Base-by-base conservation (phyloP, 2,888 invertebrate species). In the Stenotaenia linearis region DNA sequence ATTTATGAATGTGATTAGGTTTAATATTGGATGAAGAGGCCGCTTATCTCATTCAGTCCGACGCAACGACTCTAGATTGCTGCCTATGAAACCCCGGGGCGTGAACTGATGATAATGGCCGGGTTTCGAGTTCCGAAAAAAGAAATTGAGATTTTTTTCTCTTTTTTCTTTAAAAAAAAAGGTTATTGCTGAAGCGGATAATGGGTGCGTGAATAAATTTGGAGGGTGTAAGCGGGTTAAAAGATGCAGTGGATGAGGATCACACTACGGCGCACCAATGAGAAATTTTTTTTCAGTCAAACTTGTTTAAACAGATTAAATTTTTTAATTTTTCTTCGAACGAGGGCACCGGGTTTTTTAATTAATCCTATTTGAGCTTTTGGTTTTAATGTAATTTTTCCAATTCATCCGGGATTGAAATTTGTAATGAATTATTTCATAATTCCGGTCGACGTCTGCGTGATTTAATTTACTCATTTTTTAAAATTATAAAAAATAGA, bases 1-100 rank as follows among this genome's bases (percentile, higher is more conserved):
- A 69, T 69, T 69, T 69, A 69, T 69, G 69, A 69, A 69, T 69
- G 69, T 28, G 69, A 69, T 69, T 69, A 69, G 69, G 69, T 69
- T 69, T 69, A 69, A 69, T 69, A 69, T 69, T 69, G 69, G 69
- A 69, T 69, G 69, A 69, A 69, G 69, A 69, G 69, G 18, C 12
- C 25, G 69, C 69, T 69, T 69, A 69, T 69, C 69, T 69, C 69
- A 69, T 69, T 69, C 25, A 69, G 28, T 28, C 12, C 69, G 69
- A 69, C 69, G 25, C 69, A 69, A 69, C 69, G 69, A 28, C 69
- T 15, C 69, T 15, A 69, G 69, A 69, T 69, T 69, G 69, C 69
- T 69, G 69, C 69, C 7, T 28, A 25, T n/a, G 69, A 69, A 69
- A 69, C 69, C 69, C 69, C 25, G 69, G 69, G 69, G 69, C 69